phyloP scores from a whole-genome alignment of 2,797 vertebrate genomes.

The Vireo griseus region DNA sequence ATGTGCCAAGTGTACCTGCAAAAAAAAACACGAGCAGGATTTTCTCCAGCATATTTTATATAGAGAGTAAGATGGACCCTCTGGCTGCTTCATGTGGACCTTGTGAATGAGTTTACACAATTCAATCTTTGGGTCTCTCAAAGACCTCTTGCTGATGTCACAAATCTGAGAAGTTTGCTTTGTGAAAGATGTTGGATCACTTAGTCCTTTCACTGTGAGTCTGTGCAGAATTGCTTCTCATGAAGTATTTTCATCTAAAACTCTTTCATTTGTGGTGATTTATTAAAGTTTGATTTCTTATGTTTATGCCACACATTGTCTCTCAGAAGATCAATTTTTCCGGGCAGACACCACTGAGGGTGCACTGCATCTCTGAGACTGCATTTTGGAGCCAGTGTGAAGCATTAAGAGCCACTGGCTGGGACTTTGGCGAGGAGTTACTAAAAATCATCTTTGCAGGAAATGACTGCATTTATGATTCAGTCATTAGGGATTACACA shows the following conservation, averaged over 20 bases:
- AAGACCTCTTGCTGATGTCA: neutral
- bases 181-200: neutral
- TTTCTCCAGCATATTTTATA: neutral
- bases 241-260: neutral
- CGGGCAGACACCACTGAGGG: neutral
- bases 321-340: constrained; percentile 20
- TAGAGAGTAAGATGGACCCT: neutral
- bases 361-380: neutral
- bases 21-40: neutral
- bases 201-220: neutral
- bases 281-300: constrained; percentile 7
- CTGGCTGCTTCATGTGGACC: neutral
- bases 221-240: neutral
- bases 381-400: neutral
- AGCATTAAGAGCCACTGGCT: neutral
- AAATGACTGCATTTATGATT: neutral
- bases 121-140: neutral
- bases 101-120: neutral
- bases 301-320: neutral
- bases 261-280: neutral
- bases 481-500: neutral
- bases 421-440: neutral
- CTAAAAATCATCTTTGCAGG: neutral
- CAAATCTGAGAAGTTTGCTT: neutral
- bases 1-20: neutral